These are phyloP conservation scores for Pachypeltis micranthus DNA, from an alignment of 1,140 invertebrate species.

Conservation along the genomic window DNA sequence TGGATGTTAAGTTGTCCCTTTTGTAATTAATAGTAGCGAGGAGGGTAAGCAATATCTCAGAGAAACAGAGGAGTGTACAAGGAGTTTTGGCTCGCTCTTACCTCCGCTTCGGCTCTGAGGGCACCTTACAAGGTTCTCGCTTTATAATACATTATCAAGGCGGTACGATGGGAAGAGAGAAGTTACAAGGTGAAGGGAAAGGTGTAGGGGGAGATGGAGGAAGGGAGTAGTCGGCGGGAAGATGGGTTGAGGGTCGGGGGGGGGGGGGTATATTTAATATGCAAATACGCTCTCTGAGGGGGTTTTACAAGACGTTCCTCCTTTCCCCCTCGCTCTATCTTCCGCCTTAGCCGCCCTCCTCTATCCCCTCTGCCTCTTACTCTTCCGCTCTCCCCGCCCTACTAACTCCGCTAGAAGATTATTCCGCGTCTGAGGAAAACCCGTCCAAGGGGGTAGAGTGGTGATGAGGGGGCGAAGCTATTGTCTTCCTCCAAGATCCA, in stretches of 20 bases:
- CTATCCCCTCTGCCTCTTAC: no score
- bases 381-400: no score
- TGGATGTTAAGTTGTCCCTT: conserved; percentile 10
- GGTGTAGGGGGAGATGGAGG: no score
- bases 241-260: no score
- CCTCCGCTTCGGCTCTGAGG: background rate
- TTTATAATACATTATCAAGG: conserved; percentile 12
- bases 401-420: conserved; percentile 1
- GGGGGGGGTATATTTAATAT: conserved; percentile 8
- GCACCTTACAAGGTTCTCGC: conserved; percentile 9
- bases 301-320: conserved; percentile 8
- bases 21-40: conserved; percentile 11
- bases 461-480: background rate
- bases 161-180: background rate
- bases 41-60: conserved; percentile 10
- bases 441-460: background rate
- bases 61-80: conserved; percentile 1
- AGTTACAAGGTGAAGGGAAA: background rate
- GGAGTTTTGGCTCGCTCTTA: conserved; percentile 11
- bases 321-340: no score
- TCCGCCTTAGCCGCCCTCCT: no score
- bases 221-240: no score
- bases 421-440: background rate
- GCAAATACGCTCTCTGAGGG: conserved; percentile 4
- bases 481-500: conserved; percentile 10